A percentile compares a stretch with the other conserved stretches of the same genome.
Evolutionary conservation across 1,140 invertebrate species (phyloP).

Genomic region (Cydia amplana): DNA sequence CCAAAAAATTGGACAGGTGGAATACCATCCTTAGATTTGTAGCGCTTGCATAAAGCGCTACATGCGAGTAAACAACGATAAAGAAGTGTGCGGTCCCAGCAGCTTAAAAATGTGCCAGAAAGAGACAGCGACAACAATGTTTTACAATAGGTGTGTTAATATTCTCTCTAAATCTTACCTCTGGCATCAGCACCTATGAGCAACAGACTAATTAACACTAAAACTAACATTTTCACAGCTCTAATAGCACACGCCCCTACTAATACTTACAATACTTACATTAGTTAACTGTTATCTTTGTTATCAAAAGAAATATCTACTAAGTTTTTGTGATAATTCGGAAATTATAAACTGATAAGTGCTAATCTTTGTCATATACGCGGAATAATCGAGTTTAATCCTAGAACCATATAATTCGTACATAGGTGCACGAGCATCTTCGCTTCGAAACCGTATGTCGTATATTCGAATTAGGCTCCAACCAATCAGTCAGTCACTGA

Average conservation of each 20-base stretch:
- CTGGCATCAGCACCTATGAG: neutral
- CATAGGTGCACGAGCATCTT: too few species aligned
- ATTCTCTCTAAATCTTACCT: neutral
- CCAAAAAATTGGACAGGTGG: too few species aligned
- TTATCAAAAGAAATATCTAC: conserved; percentile 12
- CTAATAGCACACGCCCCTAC: neutral
- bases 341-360: neutral
- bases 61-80: too few species aligned
- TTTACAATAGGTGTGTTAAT: neutral
- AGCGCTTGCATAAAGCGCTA: too few species aligned
- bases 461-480: too few species aligned
- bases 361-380: neutral
- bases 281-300: neutral
- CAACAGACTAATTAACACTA: conserved; percentile 1
- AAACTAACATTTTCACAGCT: neutral
- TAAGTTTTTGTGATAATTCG: neutral
- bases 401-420: neutral
- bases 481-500: too few species aligned
- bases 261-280: neutral
- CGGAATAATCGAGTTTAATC: neutral
- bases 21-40: too few species aligned
- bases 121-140: too few species aligned
- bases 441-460: too few species aligned
- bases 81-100: too few species aligned
- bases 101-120: too few species aligned